These are phyloP conservation scores for Microplitis deprimator DNA, from an alignment of 2,888 invertebrate species.

Conservation along the genomic window DNA sequence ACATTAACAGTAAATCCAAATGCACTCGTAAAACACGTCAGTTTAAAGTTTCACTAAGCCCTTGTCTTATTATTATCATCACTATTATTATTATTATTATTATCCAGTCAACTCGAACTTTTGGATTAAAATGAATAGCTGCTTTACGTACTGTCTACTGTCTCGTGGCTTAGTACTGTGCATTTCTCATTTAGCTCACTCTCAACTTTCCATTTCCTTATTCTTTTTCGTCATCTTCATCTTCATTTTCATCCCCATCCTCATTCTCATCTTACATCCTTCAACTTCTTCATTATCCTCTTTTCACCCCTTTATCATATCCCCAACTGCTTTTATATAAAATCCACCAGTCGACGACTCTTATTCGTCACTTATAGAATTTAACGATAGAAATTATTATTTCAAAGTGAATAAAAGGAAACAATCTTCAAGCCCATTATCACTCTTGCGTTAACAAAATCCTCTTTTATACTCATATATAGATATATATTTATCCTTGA, in stretches of 20 bases:
- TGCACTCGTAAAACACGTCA: too few species aligned
- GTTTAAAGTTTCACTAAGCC: too few species aligned
- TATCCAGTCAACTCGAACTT: conserved; percentile 56
- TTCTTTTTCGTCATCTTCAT: background rate
- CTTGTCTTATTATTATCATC: background rate
- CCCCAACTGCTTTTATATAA: too few species aligned
- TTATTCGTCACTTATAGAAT: background rate
- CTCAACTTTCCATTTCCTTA: conserved; percentile 16
- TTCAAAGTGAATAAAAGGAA: conserved; percentile 61
- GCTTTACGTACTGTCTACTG: conserved; percentile 34
- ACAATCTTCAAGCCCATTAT: conserved; percentile 62
- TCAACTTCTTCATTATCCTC: background rate
- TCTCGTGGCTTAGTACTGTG: conserved; percentile 22
- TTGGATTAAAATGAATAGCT: conserved; percentile 62
- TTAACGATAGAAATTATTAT: conserved; percentile 54
- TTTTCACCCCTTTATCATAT: too few species aligned
- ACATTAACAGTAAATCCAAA: too few species aligned
- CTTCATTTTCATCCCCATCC: background rate
- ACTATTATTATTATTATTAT: conserved; percentile 36
- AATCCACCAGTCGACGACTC: too few species aligned
- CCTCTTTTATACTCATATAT: background rate
- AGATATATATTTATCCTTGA: too few species aligned
- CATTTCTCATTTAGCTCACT: conserved; percentile 28
- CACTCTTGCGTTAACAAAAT: conserved; percentile 54
- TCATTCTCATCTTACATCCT: background rate